These are phyloP conservation scores for Sesamia inferens DNA, from an alignment of 2,888 invertebrate species.

Conservation along the genomic window DNA sequence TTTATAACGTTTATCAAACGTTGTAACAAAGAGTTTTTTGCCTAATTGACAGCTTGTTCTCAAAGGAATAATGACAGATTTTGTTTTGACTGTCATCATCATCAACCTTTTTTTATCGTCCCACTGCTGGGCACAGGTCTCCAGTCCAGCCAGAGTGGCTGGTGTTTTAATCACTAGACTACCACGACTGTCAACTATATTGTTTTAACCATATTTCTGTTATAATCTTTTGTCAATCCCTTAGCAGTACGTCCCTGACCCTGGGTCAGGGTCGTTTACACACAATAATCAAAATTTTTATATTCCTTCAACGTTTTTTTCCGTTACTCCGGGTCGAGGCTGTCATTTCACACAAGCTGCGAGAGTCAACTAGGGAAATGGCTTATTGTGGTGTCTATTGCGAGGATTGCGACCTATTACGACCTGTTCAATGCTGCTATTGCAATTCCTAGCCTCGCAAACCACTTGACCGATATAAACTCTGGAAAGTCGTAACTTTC, in stretches of 20 bases:
- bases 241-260: background rate
- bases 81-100: no score
- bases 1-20: background rate
- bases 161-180: no score
- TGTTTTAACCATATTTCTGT: background rate
- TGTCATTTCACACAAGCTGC: conserved; percentile 31
- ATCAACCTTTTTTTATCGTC: no score
- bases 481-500: conserved; percentile 36
- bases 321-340: background rate
- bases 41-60: background rate
- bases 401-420: conserved; percentile 48
- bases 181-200: no score
- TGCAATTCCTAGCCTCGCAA: conserved; percentile 37
- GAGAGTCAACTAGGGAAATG: conserved; percentile 44
- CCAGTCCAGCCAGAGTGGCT: no score
- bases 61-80: background rate
- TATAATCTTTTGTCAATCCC: background rate
- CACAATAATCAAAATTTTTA: conserved; percentile 4
- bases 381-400: conserved; percentile 46
- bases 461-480: no score
- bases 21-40: background rate
- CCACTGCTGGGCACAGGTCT: no score
- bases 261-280: background rate
- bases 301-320: conserved; percentile 9
- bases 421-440: conserved; percentile 45